phyloP scores from a whole-genome alignment of 2,113 vertebrate species.

The Stomatorhinus ivindoensis region DNA sequence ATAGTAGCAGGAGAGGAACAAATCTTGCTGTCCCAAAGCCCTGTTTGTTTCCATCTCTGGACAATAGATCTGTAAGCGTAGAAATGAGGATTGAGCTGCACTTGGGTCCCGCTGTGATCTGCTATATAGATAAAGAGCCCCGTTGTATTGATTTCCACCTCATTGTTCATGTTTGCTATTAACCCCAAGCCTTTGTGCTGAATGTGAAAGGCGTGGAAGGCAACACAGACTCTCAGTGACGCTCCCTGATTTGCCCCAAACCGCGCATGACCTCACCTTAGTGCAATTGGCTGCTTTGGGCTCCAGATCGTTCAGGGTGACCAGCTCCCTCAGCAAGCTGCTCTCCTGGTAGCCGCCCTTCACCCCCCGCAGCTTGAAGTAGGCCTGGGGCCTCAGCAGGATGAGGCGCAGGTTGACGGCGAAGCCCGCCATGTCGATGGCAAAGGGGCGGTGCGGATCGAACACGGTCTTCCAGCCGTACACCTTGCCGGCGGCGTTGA shows the following conservation, averaged over 20 bases:
- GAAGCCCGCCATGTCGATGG: constrained; percentile 83
- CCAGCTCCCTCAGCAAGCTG: constrained; percentile 72
- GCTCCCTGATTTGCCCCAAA: neutral
- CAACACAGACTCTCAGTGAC: neutral
- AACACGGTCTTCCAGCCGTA: constrained; percentile 79
- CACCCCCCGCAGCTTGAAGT: constrained; percentile 74
- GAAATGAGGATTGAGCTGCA: neutral
- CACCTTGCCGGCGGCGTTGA: constrained; percentile 70
- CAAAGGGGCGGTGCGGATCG: constrained; percentile 75
- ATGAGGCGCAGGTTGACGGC: constrained; percentile 73
- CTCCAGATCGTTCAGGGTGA: constrained; percentile 71
- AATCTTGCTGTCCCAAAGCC: neutral
- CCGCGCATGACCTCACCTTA: constrained; percentile 55
- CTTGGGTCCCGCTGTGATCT: neutral
- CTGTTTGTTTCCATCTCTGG: neutral
- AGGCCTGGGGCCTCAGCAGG: constrained; percentile 70
- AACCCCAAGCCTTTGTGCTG: neutral
- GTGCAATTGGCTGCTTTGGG: constrained; percentile 82
- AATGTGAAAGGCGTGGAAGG: neutral
- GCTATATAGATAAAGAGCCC: neutral
- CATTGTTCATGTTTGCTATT: neutral
- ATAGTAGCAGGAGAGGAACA: neutral
- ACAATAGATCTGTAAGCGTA: neutral
- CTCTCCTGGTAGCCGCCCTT: constrained; percentile 81
- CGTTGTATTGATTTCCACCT: neutral